These are phyloP conservation scores for Steinernema feltiae DNA, from an alignment of 1,140 invertebrate species.

Conservation along the genomic window DNA sequence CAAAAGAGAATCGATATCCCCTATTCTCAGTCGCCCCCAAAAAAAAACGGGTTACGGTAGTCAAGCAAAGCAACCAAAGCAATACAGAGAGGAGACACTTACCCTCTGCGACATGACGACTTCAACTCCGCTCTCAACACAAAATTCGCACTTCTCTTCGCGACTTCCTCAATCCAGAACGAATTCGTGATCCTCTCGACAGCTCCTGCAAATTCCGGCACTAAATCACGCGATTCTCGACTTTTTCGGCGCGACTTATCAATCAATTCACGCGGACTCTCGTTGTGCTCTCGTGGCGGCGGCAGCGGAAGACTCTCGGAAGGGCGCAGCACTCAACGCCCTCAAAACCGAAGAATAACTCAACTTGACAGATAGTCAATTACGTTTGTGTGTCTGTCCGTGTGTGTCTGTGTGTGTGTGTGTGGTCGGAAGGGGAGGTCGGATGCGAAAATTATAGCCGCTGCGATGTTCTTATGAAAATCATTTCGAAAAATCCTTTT, in stretches of 20 bases:
- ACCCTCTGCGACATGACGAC: conserved; percentile 9
- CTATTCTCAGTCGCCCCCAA: neutral
- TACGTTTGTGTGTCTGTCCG: too few relatives aligned
- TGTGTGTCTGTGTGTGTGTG: too few relatives aligned
- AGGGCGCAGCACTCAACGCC: too few relatives aligned
- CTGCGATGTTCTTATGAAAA: too few relatives aligned
- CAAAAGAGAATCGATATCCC: neutral
- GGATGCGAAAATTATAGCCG: neutral
- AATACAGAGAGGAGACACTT: neutral
- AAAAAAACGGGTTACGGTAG: neutral
- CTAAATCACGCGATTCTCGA: neutral
- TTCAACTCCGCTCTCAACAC: neutral
- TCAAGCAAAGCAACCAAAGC: neutral
- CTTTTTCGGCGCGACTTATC: conserved; percentile 4
- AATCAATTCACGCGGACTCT: conserved; percentile 4
- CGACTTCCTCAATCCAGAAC: too few relatives aligned
- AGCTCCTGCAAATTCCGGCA: neutral
- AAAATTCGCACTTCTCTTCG: neutral
- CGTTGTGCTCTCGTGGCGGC: too few relatives aligned
- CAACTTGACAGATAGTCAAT: conserved; percentile 15
- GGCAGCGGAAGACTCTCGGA: too few relatives aligned
- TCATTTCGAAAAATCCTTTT: too few relatives aligned
- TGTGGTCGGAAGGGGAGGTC: neutral
- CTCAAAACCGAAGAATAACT: neutral
- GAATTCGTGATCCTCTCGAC: neutral